Percentiles rank a stretch among this genome's conserved stretches.
phyloP scores from a whole-genome alignment of 2,888 invertebrate genomes.

The Criorhina ranunculi region DNA sequence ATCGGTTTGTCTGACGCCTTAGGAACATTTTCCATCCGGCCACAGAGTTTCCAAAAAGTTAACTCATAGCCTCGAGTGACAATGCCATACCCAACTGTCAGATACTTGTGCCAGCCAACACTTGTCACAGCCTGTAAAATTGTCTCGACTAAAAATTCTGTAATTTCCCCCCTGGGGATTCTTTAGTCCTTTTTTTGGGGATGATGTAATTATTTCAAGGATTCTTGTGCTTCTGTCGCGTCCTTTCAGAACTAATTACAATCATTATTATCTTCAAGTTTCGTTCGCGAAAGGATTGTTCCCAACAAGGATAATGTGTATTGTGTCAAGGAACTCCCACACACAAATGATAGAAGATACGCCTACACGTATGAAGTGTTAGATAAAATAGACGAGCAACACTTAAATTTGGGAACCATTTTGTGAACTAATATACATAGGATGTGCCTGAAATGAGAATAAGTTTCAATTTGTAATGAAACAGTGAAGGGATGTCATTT shows the following conservation, averaged over 20 bases:
- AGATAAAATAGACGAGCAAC: background rate
- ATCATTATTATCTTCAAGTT: conserved; percentile 22
- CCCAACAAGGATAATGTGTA: no score
- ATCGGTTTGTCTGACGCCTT: background rate
- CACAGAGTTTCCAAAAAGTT: conserved; percentile 8
- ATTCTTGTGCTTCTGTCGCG: conserved; percentile 31
- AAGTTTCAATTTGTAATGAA: background rate
- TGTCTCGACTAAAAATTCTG: conserved; percentile 14
- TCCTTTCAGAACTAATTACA: conserved; percentile 37
- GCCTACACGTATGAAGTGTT: background rate
- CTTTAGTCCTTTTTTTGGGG: conserved; percentile 13
- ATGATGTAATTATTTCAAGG: conserved; percentile 48
- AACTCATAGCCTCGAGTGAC: conserved; percentile 13
- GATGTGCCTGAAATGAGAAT: background rate
- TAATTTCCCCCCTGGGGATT: background rate
- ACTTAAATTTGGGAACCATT: background rate
- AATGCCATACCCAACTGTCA: conserved; percentile 4
- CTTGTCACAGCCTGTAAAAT: conserved; percentile 22
- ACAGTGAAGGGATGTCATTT: no score
- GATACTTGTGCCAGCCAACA: conserved; percentile 1
- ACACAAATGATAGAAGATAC: background rate
- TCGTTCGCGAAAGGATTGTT: no score
- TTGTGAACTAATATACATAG: no score
- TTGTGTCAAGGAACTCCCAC: background rate
- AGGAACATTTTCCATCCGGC: conserved; percentile 13